Evolutionary conservation across 2,888 invertebrate species (phyloP).

Genomic region (Xestia sexstrigata): DNA sequence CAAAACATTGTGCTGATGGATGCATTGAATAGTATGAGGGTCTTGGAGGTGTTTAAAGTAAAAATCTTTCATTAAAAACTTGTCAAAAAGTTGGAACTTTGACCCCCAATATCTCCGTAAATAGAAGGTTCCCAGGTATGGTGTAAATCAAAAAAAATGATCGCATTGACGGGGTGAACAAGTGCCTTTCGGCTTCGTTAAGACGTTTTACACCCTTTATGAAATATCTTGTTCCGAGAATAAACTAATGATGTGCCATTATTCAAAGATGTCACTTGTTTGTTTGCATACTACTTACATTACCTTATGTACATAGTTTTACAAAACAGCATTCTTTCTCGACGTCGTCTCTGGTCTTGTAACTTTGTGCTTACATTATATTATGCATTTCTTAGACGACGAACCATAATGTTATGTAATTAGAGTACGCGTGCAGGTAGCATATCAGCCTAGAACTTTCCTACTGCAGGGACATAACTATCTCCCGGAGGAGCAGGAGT

Average conservation of each 20-base stretch:
- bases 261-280: not conserved
- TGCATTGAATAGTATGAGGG: too few relatives aligned
- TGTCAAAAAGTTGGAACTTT: too few relatives aligned
- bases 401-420: not conserved
- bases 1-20: too few relatives aligned
- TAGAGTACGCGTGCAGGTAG: not conserved
- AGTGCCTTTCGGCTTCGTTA: too few relatives aligned
- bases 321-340: slow-evolving; percentile 4
- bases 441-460: not conserved
- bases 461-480: not conserved
- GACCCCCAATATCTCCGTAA: too few relatives aligned
- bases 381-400: not conserved
- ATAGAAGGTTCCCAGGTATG: too few relatives aligned
- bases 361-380: not conserved
- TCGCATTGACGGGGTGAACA: too few relatives aligned
- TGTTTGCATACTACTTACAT: not conserved
- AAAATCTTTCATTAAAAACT: too few relatives aligned
- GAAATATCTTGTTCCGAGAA: not conserved
- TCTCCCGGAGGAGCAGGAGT: not conserved
- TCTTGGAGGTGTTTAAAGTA: too few relatives aligned
- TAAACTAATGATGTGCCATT: not conserved
- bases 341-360: too few relatives aligned
- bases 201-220: too few relatives aligned
- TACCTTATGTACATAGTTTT: not conserved
- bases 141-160: too few relatives aligned